Conservation (phyloP, 2,113 vertebrate species). For the Leptosomus discolor region DNA sequence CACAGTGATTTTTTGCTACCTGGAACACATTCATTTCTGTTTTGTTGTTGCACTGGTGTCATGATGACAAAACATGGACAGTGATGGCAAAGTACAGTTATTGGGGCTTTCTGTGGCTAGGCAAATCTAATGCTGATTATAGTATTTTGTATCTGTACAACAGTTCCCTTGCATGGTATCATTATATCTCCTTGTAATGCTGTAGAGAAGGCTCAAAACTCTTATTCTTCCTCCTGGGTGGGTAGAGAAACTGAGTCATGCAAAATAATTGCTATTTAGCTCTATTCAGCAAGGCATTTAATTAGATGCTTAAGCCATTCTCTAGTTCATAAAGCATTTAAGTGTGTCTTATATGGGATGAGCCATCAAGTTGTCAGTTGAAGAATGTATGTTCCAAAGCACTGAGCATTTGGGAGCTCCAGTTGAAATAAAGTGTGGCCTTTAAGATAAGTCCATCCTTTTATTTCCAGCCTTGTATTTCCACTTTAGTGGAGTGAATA, state of each 20-base stretch:
- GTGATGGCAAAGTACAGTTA: not conserved
- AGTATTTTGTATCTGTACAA: not conserved
- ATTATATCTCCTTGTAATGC: not conserved
- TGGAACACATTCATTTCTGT: not conserved
- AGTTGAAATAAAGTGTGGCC: not conserved
- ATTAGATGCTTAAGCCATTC: not conserved
- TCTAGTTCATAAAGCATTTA: not conserved
- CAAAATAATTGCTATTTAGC: not conserved
- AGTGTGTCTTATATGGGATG: not conserved
- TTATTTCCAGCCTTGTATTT: not conserved
- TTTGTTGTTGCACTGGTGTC: not conserved
- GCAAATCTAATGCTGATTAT: not conserved
- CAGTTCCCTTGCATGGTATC: not conserved
- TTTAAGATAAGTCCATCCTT: not conserved
- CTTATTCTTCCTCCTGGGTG: not conserved
- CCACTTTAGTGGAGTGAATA: not conserved
- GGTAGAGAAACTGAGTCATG: slow-evolving; percentile 44
- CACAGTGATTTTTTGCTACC: not conserved
- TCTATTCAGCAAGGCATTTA: not conserved
- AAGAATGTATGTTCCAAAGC: not conserved
- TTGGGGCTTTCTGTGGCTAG: not conserved
- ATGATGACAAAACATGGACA: not conserved
- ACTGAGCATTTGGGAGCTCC: not conserved
- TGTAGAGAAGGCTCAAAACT: not conserved
- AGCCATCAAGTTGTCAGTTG: not conserved